These are phyloP conservation scores for Oreochromis niloticus DNA, from an alignment of 2,113 vertebrate species.

Conservation along the genomic window DNA sequence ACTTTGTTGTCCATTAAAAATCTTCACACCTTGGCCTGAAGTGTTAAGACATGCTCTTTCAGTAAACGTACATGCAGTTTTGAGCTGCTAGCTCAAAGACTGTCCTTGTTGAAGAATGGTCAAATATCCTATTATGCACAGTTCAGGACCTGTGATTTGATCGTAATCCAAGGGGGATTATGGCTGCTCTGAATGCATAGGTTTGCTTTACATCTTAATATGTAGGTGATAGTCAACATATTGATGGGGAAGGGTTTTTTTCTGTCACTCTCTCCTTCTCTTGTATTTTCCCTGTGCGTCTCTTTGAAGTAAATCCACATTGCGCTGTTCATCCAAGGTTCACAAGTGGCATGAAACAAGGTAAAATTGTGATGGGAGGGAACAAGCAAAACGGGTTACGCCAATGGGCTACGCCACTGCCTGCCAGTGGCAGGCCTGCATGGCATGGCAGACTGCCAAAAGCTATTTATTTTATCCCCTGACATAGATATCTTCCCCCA, in stretches of 20 bases:
- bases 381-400: slow-evolving; percentile 21
- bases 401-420: slow-evolving; percentile 17
- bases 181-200: slow-evolving; percentile 23
- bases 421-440: neutral
- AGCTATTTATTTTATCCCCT: slow-evolving; percentile 48
- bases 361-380: slow-evolving; percentile 1
- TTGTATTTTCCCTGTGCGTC: neutral
- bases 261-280: neutral
- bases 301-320: slow-evolving; percentile 25
- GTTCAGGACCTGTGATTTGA: slow-evolving; percentile 25
- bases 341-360: slow-evolving; percentile 28
- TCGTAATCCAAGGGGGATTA: slow-evolving; percentile 28
- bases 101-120: slow-evolving; percentile 24
- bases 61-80: neutral
- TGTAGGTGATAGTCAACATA: neutral
- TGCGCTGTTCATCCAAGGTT: slow-evolving; percentile 7
- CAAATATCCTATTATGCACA: slow-evolving; percentile 36
- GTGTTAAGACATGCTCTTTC: neutral
- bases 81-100: neutral
- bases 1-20: neutral
- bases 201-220: neutral
- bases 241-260: neutral
- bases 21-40: neutral
- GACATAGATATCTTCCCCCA: slow-evolving; percentile 40
- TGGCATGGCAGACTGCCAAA: neutral